Conservation (phyloP, 2,797 vertebrate genomes). For the Melanotaenia maccullochi region DNA sequence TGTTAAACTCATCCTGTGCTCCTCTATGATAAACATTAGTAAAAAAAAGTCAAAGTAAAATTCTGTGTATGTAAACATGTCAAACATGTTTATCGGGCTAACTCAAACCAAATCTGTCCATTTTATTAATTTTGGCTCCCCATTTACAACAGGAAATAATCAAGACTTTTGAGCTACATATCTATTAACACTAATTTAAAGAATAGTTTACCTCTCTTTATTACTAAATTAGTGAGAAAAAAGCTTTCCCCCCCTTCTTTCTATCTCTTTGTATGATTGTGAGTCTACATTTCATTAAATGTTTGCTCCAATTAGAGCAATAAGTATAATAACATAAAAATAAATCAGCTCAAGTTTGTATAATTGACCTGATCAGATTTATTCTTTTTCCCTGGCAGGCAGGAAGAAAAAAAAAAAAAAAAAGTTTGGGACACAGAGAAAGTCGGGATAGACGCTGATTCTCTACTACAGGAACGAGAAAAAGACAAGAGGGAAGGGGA, state of each 20-base stretch:
- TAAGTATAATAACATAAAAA: conserved; percentile 4
- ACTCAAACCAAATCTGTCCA: conserved; percentile 65
- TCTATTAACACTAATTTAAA: conserved; percentile 1
- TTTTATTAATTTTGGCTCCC: conserved; percentile 20
- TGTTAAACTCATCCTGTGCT: conserved; percentile 2
- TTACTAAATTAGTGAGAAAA: conserved; percentile 15
- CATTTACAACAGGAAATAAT: neutral
- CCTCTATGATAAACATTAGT: neutral
- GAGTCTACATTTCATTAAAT: conserved; percentile 8
- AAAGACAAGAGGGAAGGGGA: conserved; percentile 43
- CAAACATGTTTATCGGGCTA: conserved; percentile 32
- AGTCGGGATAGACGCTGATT: conserved; percentile 51
- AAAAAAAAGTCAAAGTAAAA: neutral
- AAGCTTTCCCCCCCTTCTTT: neutral
- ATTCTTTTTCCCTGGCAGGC: conserved; percentile 16
- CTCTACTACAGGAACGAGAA: conserved; percentile 61
- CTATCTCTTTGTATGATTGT: neutral
- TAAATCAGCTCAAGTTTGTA: conserved; percentile 46
- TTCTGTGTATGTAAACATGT: neutral
- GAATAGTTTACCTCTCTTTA: conserved; percentile 11
- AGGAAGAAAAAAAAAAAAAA: conserved; percentile 34
- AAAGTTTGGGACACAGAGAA: conserved; percentile 40
- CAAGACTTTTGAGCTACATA: neutral
- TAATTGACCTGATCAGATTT: conserved; percentile 73
- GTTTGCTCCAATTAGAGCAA: neutral